phyloP scores from a whole-genome alignment of 2,888 invertebrate genomes.

The Cephus pulcher region DNA sequence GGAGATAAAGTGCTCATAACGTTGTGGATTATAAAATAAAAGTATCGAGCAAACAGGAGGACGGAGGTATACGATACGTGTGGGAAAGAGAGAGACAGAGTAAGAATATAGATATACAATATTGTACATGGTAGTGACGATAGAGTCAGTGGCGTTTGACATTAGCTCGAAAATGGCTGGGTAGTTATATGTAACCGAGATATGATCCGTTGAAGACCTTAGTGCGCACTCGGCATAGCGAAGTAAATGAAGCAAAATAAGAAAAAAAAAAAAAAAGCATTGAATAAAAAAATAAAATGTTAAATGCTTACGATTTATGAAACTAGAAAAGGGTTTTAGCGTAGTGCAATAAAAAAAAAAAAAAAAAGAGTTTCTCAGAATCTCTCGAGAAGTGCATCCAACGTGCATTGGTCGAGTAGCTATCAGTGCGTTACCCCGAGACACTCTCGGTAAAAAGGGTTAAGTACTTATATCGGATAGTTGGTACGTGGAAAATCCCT shows the following conservation, averaged over 20 bases:
- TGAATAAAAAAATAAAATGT: conserved; percentile 20
- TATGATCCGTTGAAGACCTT: conserved; percentile 15
- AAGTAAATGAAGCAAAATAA: background rate
- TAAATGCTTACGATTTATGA: conserved; percentile 51
- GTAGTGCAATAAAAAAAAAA: background rate
- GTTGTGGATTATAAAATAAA: conserved; percentile 27
- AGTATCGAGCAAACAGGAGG: background rate
- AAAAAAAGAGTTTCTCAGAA: background rate
- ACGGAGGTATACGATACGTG: background rate
- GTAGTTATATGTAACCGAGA: conserved; percentile 17
- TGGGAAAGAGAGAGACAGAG: conserved; percentile 2
- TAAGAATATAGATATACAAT: conserved; percentile 5
- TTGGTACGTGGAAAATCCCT: background rate
- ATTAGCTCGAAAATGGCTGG: conserved; percentile 17
- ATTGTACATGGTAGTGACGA: background rate
- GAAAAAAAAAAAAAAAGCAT: background rate
- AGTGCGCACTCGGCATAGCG: background rate
- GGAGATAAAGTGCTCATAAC: conserved; percentile 50
- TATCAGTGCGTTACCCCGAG: background rate
- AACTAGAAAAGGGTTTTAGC: conserved; percentile 48
- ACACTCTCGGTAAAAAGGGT: background rate
- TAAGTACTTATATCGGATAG: background rate
- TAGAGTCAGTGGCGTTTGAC: conserved; percentile 6
- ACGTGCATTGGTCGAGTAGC: background rate
- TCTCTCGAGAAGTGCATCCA: background rate